Percentiles rank a stretch among this genome's conserved stretches.
phyloP scores from a whole-genome alignment of 35 echinoderm and acorn worm species.

The Amphiura filiformis region DNA sequence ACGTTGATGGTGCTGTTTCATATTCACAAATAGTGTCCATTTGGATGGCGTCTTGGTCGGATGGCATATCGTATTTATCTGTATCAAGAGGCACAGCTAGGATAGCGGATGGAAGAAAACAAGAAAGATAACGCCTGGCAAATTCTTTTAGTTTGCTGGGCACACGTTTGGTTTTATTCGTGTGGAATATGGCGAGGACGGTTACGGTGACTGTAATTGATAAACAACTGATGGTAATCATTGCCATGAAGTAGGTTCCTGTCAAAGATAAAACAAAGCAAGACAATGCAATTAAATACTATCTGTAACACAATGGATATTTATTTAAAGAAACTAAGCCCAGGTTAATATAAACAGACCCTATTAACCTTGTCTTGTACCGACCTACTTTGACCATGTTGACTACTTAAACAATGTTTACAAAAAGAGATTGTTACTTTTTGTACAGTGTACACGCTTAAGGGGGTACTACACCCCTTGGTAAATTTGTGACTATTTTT shows the following conservation, averaged over 20 bases:
- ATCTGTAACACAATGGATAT: too few relatives aligned
- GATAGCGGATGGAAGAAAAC: background rate
- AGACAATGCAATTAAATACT: too few relatives aligned
- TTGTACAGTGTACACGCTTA: too few relatives aligned
- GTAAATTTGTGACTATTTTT: too few relatives aligned
- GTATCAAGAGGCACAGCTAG: background rate
- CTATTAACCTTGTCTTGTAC: too few relatives aligned
- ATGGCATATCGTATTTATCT: background rate
- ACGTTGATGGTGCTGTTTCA: background rate
- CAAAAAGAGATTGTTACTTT: too few relatives aligned
- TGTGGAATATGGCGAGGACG: background rate
- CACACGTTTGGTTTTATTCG: background rate
- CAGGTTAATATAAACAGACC: too few relatives aligned
- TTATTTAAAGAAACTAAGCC: too few relatives aligned
- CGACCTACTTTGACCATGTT: too few relatives aligned
- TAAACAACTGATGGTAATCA: background rate
- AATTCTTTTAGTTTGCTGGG: background rate
- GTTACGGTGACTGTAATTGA: background rate
- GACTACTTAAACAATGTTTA: too few relatives aligned
- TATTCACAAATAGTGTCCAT: background rate
- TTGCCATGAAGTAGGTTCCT: background rate
- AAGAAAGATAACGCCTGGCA: background rate
- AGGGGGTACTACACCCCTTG: too few relatives aligned
- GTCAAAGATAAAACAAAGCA: too few relatives aligned
- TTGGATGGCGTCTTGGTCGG: background rate